Evolutionary conservation across 1,140 invertebrate species (phyloP), one percentile per base, ranked within the genome.

Genomic region (Neodiprion fabricii): DNA sequence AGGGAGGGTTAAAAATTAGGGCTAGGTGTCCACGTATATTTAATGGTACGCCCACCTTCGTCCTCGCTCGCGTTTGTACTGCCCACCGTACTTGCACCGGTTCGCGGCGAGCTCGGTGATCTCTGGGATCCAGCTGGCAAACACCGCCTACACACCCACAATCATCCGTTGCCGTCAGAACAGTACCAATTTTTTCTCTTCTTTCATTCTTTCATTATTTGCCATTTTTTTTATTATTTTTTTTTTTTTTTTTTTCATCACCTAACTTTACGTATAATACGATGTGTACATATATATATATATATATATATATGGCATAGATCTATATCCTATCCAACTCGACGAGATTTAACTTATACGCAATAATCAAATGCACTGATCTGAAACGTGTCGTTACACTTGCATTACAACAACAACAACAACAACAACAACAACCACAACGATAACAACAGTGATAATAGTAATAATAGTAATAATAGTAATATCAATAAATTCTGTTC

Each of bases 101-200:
- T 97, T 96, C 89, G 96, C 97, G 90, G 97, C 95, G 91, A 99
- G 95, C 92, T 98, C 97, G 90, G 96, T 97, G 92, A 99, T 98
- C 94, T 99, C 97, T 89, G 97, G 97, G 91, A 99, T 97, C 95
- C 96, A 98, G 93, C 96, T 98, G 91, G 97, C 97, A 95, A 99
- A 98, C 93, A 98, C 95, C 92, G 95, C 96, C 95, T 97, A 95
- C 87, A 91, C 92, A 90, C 89, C 87, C 89, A 90, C 87, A 90
- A 88, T 87, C 82, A 88, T 86, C 83, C 85, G 82, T 85, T 86
- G 82, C 85, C 85, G 83, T 88, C 82, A 86, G 82, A 87, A 82
- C 82, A 80, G 75, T 82, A 80, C 81, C 74, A 78, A 81, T 83
- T 80, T 82, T 83, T 77, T 82, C 80, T 81, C 77, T 79, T 72